phyloP scores from a whole-genome alignment of 2,113 vertebrate species.

The Peromyscus polionotus region DNA sequence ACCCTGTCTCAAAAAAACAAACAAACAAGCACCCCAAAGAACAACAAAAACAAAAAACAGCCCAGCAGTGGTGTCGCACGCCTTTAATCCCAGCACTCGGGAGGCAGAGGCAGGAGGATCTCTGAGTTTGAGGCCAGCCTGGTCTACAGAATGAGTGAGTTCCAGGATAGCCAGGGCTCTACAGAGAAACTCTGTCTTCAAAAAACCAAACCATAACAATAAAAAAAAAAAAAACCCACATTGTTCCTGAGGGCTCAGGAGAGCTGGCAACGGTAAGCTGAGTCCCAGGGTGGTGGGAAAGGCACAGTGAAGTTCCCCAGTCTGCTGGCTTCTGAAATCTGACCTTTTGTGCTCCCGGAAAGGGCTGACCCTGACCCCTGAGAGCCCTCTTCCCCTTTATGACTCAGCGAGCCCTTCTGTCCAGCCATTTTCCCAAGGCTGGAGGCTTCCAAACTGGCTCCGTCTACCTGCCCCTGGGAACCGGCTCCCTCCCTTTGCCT shows the following conservation, averaged over 20 bases:
- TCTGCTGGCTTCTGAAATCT: not conserved
- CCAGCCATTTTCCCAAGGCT: not conserved
- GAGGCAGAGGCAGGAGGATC: not conserved
- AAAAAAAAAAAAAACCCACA: too few relatives aligned
- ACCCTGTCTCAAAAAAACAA: not conserved
- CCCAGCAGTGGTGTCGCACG: rapidly evolving
- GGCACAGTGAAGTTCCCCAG: not conserved
- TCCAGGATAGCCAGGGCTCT: not conserved
- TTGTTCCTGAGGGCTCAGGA: not conserved
- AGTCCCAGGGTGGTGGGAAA: not conserved
- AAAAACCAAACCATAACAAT: not conserved
- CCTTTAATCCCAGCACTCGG: not conserved
- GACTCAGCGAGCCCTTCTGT: not conserved
- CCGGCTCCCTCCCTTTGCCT: not conserved
- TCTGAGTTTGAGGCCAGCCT: not conserved
- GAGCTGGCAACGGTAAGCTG: not conserved
- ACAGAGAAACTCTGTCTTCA: not conserved
- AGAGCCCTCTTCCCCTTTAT: not conserved
- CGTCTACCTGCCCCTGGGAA: not conserved
- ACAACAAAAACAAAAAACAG: too few relatives aligned
- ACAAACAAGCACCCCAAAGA: too few relatives aligned
- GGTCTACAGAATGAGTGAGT: not conserved
- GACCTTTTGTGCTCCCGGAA: not conserved
- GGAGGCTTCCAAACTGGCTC: too few relatives aligned
- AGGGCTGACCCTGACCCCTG: not conserved